Base-by-base conservation (phyloP, 1,140 invertebrate species). In the Sitophilus oryzae region DNA sequence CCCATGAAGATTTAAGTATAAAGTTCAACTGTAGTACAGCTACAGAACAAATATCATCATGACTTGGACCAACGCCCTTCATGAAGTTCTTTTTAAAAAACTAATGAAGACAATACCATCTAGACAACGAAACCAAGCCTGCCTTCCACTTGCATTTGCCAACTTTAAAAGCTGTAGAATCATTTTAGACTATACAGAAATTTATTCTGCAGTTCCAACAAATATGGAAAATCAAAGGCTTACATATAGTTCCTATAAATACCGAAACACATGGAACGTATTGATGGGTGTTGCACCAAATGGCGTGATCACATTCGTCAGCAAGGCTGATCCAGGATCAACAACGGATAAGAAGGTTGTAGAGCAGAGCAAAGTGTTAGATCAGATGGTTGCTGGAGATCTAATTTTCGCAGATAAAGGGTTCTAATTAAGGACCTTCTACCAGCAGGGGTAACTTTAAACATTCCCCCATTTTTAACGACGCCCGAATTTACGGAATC, bases 311-410 rank as follows among this genome's bases (percentile, higher is more conserved):
- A 61, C 59, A n/a, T 64, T 36, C 55, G 53, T 52, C 6, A 61
- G 59, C 23, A 36, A 47, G 19, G 48, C 60, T 16, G 59, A 59
- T 57, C 56, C 57, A 40, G 56, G 59, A 6, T 50, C 52, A 9
- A 51, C 25, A 37, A 59, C 56, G 30, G 68, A 64, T 41, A 61
- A 64, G n/a, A n/a, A n/a, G n/a, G n/a, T 56, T 59, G 56, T 57
- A 22, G 52, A 42, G 23, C 21, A 20, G 21, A 55, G 47, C 14
- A n/a, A n/a, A n/a, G n/a, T n/a, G n/a, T n/a, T n/a, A 15, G 25
- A 41, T 4, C 22, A 52, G 16, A 42, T 63, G 37, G 40, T 43
- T 4, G 2, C 18, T 22, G 59, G 60, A 20, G 57, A 64, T 45
- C 20, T 64, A n/a, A 47, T 63, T 11, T 23, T 63, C 9, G 62